Base-by-base conservation (phyloP, 2,888 invertebrate species). In the Nomada hirtipes region DNA sequence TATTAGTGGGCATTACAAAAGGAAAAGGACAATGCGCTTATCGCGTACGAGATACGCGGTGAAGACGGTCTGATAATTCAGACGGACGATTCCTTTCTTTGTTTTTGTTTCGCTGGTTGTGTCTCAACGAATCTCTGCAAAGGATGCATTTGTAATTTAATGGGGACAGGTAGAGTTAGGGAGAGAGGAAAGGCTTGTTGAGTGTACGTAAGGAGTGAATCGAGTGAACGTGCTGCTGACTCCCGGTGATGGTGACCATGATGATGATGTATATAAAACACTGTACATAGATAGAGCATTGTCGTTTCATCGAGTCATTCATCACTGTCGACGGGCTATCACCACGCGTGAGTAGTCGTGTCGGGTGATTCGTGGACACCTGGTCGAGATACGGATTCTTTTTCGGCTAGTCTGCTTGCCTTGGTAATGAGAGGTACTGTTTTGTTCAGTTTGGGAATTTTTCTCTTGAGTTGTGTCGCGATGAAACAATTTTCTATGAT, bases 201-300 rank as follows among this genome's bases (percentile, higher is more conserved):
- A 70, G 73, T 79, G 64, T 29, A 50, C 67, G 42, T 53, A 15
- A 50, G 50, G 50, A 15, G 15, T 50, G 13, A 15, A 18, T 4
- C 42, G 77, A 61, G 71, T 67, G 79, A 42, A 75, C 55, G 76
- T 69, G 69, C 26, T 47, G 71, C 68, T 76, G 75, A 36, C 47
- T 61, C 83, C 64, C 55, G 78, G 75, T 79, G 82, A 82, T 79
- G 74, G 79, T 85, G 77, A 80, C 69, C 78, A 78, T 79, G 71
- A 74, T 69, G 63, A 83, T 65, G 87, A 78, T 92, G 92, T 92
- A 92, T 86, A 92, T 92, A 92, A 60, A 75, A 77, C 77, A 61
- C 85, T 92, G 92, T 92, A 92, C 88, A 92, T 92, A 92, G 83
- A 86, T 89, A 90, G 90, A 88, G 83, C 87, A 87, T 89, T 86